Conservation (phyloP, 2,113 vertebrate species). For the Epinephelus lanceolatus region DNA sequence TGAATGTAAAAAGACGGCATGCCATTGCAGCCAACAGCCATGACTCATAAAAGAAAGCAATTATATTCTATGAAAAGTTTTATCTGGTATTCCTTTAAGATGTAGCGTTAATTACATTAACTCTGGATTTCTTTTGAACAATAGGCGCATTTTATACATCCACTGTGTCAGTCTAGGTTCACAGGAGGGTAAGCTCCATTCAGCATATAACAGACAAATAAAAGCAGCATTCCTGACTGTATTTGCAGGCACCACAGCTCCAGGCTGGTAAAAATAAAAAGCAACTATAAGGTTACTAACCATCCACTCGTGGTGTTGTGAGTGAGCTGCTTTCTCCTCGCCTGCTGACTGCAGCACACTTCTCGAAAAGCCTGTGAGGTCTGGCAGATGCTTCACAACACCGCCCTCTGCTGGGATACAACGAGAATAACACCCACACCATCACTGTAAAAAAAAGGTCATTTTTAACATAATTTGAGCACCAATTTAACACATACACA, state of each 20-base stretch:
- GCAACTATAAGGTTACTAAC: conserved; percentile 17
- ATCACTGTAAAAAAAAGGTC: background rate
- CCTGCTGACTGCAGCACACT: conserved; percentile 45
- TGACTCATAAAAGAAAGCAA: background rate
- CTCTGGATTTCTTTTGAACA: background rate
- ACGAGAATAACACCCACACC: background rate
- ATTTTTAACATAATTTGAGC: background rate
- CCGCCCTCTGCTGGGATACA: conserved; percentile 64
- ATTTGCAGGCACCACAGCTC: background rate
- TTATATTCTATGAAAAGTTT: background rate
- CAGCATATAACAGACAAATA: background rate
- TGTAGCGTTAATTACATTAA: background rate
- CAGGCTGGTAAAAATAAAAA: background rate
- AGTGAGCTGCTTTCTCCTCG: background rate
- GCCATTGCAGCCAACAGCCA: background rate
- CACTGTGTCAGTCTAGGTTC: too few species aligned
- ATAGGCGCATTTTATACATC: background rate
- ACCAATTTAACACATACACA: background rate
- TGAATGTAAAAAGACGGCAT: background rate
- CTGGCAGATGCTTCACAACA: conserved; percentile 21
- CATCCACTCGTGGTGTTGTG: conserved; percentile 2
- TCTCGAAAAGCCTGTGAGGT: conserved; percentile 18
- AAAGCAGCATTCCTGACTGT: background rate
- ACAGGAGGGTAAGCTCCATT: background rate
- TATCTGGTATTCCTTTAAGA: background rate